phyloP scores from a whole-genome alignment of 2,888 invertebrate genomes.

The Acanthoscelides obtectus region DNA sequence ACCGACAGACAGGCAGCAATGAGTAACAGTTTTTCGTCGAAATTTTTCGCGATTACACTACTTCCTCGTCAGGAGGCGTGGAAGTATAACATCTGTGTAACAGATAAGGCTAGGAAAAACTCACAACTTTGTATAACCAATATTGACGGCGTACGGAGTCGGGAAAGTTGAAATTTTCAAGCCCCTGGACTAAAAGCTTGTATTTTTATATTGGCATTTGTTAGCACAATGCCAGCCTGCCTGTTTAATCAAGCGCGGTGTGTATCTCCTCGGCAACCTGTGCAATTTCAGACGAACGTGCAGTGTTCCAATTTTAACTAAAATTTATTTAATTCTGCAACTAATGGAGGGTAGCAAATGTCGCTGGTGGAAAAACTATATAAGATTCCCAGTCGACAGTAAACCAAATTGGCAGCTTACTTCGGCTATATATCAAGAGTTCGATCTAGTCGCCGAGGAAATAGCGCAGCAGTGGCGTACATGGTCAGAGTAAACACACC shows the following conservation, averaged over 20 bases:
- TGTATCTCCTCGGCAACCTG: neutral
- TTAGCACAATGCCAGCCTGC: neutral
- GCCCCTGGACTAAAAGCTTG: no score
- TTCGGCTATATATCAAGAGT: slow-evolving; percentile 24
- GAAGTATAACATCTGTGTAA: no score
- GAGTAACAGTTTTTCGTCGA: no score
- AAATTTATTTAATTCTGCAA: neutral
- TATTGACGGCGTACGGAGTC: no score
- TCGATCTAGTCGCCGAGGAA: slow-evolving; percentile 9
- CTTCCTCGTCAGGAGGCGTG: no score
- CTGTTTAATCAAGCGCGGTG: neutral
- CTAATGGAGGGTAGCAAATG: neutral
- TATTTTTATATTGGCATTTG: no score
- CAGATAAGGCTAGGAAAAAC: no score
- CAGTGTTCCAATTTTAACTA: neutral
- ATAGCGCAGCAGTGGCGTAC: neutral
- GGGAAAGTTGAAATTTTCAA: no score
- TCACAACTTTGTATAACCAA: no score
- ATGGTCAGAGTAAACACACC: neutral
- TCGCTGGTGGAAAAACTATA: neutral
- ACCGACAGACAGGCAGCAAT: no score
- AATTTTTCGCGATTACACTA: no score
- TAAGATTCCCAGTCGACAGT: slow-evolving; percentile 14
- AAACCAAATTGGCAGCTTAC: slow-evolving; percentile 23
- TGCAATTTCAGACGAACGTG: neutral